Evolutionary conservation across 1,140 invertebrate genomes (phyloP), one percentile per base, ranked within the genome.

Genomic region (Calycopis cecrops): DNA sequence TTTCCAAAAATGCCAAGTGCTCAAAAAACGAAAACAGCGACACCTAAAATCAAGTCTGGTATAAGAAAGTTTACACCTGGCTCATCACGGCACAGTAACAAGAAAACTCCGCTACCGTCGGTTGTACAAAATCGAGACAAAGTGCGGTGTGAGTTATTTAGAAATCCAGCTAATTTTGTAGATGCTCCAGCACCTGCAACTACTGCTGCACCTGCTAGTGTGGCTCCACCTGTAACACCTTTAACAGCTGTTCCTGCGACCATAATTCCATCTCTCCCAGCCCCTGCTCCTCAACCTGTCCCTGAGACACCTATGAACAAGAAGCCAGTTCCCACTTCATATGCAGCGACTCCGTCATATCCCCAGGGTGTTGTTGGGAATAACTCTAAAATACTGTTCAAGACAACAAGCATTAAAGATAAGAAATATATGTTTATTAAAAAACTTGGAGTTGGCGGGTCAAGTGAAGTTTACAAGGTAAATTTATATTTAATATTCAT

Each of bases 401-500:
- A 83, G 62, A 84, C 76, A 18, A 79, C 76, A n/a, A 68, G 62
- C 18, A 82, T 88, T 10, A 88, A 88, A 51, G 84, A 86, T 49
- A 88, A 85, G 57, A 85, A 80, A 47, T 88, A 88, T 57, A 83
- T 87, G 67, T 79, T 81, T 49, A 79, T 88, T 12, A 84, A 82
- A 48, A 88, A 85, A 64, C 61, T 88, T 42, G 87, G 87, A 0
- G 72, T 63, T 34, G 87, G 86, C 54, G 86, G 86, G 4, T 88
- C 87, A 34, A 88, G 87, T 78, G 84, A 88, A 72, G 87, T 88
- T 35, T 88, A 83, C 40, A 88, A 88, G 73, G 87, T 88, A 68
- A 63, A 34, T 53, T 4, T 12, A 11, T 52, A 33, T 50, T 52
- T 61, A 3, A 28, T 28, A 28, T 28, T 28, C 21, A 28, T 28